Evolutionary conservation across 2,113 vertebrate genomes (phyloP), one percentile per base, ranked within the genome.

Genomic region (Mugil cephalus): DNA sequence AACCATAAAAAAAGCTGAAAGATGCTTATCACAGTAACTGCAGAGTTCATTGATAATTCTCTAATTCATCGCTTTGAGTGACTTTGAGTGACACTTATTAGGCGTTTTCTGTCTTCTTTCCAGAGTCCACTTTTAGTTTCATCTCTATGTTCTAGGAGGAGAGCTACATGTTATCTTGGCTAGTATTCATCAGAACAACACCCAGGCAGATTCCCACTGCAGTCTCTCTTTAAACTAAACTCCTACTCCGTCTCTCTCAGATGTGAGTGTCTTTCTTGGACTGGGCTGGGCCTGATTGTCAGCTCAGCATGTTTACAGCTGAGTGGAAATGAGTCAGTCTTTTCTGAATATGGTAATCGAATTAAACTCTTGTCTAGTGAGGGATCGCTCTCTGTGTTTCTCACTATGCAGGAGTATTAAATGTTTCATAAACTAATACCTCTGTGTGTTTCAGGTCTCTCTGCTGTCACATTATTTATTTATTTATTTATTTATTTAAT

Each of bases 341-440:
- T 86, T 82, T 89, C 79, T 87, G 77, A 80, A 84, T 87, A 79
- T 52, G 21, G 42, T 85, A 80, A 89, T 87, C 74, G 65, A 85
- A 84, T 90, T 86, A 89, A 82, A 77, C 74, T 10, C 69, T 52
- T 48, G 48, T 74, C 69, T 80, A 74, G 21, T 38, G 64, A 80
- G 79, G 68, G 50, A 85, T 83, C 38, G 63, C 13, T 67, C 13
- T 67, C 63, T 4, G 9, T 69, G 34, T 70, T 82, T 42, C 81
- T 72, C 73, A 83, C 53, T 17, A 62, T 77, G 63, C 68, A 35
- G 66, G 36, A 47, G 42, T 46, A 74, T 69, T 78, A 18, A 86
- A 77, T 83, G 45, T 88, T 81, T 75, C 52, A 83, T 79, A 75
- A 84, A 64, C 43, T 56, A 74, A 17, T 63, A 64, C 21, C 46